Evolutionary conservation across 2,113 vertebrate species (phyloP), one percentile per base, ranked within the genome.

Genomic region (Oncorhynchus nerka): DNA sequence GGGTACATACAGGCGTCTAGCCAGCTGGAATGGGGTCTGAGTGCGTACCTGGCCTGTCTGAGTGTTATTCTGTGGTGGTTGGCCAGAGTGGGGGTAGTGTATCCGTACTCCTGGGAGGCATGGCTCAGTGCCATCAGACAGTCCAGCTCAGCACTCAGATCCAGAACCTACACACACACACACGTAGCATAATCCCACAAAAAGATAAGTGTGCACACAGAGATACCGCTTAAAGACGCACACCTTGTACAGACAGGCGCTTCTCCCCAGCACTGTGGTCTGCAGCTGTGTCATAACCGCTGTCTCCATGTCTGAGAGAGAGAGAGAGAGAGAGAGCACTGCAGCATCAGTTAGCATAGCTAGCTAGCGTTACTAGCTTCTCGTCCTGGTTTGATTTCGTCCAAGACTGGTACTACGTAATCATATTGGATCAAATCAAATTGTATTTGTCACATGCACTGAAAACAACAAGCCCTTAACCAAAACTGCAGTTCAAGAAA

Each of bases 201-300:
- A 75, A 3, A 49, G 64, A 4, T 12, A 28, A 24, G 28, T 8
- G 19, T 48, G 6, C 5, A 59, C 20, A 68, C 65, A 30, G 13
- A 64, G 22, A 20, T 20, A 16, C 19, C 67, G 73, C 9, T 59
- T 77, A 8, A 28, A 68, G 26, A 59, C 15, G 75, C 75, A 11
- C 26, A 91, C 91, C 24, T 90, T 94, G 83, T 92, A 93, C 20
- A 99, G 91, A 32, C 94, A 94, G 19, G 90, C 67, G 3, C 95
- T 95, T 75, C 92, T 94, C 49, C 96, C 92, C 70, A 99, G 88
- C 76, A 99, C 90, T 78, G 91, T 90, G 19, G 89, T 91, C 88
- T 99, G 97, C 81, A 99, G 83, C 84, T 98, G 93, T 51, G 95
- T 92, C 97, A 98, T 97, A 68, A 99, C 89, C 48, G 96, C 90